phyloP scores from a whole-genome alignment of 1,140 invertebrate species.

The Drosophila sp. region DNA sequence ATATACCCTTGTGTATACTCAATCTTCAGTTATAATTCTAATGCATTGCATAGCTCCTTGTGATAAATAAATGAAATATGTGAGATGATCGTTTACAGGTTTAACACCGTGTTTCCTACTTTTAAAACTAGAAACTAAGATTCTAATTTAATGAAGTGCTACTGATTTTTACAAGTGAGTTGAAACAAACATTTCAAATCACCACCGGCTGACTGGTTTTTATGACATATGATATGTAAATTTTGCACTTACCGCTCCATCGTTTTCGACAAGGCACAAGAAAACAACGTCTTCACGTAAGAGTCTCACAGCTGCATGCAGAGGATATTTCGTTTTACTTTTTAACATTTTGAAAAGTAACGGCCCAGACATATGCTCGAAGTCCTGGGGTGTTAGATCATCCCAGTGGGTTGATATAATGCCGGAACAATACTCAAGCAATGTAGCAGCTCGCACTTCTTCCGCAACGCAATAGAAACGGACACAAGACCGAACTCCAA shows the following conservation, averaged over 20 bases:
- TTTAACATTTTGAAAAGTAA: constrained; percentile 96
- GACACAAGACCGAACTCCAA: constrained; percentile 94
- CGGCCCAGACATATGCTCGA: constrained; percentile 95
- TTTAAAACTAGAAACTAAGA: too few species aligned
- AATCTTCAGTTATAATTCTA: constrained; percentile 16
- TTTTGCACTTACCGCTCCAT: constrained; percentile 89
- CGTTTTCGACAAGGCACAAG: constrained; percentile 95
- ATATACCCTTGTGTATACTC: background rate
- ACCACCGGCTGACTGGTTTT: too few species aligned
- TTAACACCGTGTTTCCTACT: background rate
- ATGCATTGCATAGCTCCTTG: constrained; percentile 31
- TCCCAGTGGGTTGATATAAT: constrained; percentile 97
- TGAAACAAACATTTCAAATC: too few species aligned
- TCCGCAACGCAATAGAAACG: constrained; percentile 96
- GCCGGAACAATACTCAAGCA: constrained; percentile 94
- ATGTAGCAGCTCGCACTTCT: constrained; percentile 90
- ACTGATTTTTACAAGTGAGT: too few species aligned
- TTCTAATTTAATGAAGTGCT: too few species aligned
- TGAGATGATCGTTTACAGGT: constrained; percentile 15
- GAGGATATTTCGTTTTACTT: constrained; percentile 92
- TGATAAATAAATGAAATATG: constrained; percentile 22
- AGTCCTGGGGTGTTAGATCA: constrained; percentile 94
- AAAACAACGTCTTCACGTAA: constrained; percentile 97
- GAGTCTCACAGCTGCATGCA: constrained; percentile 94
- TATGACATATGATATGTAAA: background rate